These are phyloP conservation scores for Drosophila asahinai DNA, from an alignment of 1,140 invertebrate species.

Conservation along the genomic window DNA sequence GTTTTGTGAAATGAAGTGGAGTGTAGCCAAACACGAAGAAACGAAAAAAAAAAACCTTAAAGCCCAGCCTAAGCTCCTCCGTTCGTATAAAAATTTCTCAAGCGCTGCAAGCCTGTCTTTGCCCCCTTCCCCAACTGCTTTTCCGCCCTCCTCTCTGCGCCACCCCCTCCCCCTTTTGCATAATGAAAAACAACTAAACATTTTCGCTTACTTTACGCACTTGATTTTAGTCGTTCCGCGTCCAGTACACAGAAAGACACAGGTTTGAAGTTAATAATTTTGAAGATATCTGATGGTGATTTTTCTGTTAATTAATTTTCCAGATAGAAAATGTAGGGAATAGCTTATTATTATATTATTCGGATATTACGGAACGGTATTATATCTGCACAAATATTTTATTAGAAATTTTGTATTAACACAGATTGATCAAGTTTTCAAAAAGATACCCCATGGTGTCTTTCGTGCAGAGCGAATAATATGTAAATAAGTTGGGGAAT, in stretches of 20 bases:
- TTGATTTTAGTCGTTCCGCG: conserved; percentile 37
- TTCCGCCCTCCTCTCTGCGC: background rate
- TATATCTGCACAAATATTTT: too few relatives aligned
- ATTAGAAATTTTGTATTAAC: too few relatives aligned
- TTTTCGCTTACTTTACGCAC: conserved; percentile 40
- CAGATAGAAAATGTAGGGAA: too few relatives aligned
- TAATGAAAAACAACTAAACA: conserved; percentile 41
- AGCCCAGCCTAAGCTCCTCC: conserved; percentile 67
- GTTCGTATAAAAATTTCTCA: conserved; percentile 55
- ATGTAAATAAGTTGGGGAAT: background rate
- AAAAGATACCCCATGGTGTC: background rate
- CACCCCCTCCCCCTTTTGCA: conserved; percentile 32
- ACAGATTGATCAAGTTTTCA: too few relatives aligned
- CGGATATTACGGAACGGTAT: too few relatives aligned
- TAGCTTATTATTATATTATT: too few relatives aligned
- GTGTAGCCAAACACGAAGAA: conserved; percentile 62
- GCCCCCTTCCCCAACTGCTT: background rate
- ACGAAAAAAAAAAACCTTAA: conserved; percentile 48
- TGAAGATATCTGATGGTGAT: background rate
- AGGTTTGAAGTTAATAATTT: background rate
- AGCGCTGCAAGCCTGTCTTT: conserved; percentile 54
- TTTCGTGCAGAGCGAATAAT: background rate
- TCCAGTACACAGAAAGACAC: conserved; percentile 14
- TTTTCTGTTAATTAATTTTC: too few relatives aligned
- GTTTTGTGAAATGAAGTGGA: conserved; percentile 69